Conservation (phyloP, 2,888 invertebrate genomes). For the Sphecodes monilicornis region DNA sequence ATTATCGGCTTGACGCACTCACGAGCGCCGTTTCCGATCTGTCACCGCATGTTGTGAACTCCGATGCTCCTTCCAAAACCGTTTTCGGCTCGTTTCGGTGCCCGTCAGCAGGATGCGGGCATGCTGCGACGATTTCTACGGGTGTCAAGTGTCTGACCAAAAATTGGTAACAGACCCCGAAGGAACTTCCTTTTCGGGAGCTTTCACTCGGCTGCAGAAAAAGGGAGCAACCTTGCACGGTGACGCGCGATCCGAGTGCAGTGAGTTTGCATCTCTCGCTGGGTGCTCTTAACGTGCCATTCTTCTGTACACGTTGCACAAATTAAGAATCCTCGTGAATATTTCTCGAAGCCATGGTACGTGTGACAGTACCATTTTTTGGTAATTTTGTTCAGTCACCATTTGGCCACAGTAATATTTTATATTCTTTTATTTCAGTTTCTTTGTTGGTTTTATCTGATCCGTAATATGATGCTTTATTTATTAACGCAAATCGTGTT, state of each 20-base stretch:
- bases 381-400: neutral
- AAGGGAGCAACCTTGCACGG: neutral
- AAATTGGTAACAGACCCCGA: constrained; percentile 38
- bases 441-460: neutral
- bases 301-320: neutral
- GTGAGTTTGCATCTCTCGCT: neutral
- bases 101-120: constrained; percentile 58
- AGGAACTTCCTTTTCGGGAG: constrained; percentile 34
- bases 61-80: constrained; percentile 17
- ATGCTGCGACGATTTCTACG: constrained; percentile 47
- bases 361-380: neutral
- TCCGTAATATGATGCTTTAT: neutral
- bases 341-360: neutral
- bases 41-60: constrained; percentile 58
- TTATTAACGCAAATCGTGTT: neutral
- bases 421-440: too few species aligned
- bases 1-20: constrained; percentile 62
- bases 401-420: too few species aligned
- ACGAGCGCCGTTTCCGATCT: constrained; percentile 66
- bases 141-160: constrained; percentile 75
- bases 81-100: constrained; percentile 25
- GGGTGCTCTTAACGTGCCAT: neutral
- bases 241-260: neutral
- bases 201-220: constrained; percentile 24
- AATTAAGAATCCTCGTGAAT: neutral